Conservation (phyloP, 2,888 invertebrate species). For the Eupithecia dodoneata region DNA sequence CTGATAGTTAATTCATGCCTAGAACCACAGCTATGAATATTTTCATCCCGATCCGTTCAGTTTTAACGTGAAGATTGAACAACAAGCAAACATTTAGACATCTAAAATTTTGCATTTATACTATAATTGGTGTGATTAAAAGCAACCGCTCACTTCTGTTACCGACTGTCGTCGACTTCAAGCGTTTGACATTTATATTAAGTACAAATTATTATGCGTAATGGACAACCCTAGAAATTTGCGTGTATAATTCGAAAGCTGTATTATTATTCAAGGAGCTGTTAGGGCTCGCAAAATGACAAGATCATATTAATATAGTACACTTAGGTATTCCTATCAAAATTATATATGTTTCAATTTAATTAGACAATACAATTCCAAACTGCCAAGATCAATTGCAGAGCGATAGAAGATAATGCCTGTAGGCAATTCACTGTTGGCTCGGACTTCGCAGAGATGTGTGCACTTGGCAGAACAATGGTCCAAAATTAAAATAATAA, state of each 20-base stretch:
- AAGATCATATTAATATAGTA: not conserved
- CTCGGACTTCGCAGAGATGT: no score
- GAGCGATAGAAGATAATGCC: no score
- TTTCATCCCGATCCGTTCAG: no score
- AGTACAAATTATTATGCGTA: not conserved
- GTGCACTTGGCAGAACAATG: no score
- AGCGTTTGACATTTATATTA: not conserved
- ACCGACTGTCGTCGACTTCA: not conserved
- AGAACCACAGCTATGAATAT: no score
- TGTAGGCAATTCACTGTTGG: no score
- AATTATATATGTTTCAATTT: not conserved
- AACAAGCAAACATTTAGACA: no score
- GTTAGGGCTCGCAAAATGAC: not conserved
- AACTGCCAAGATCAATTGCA: not conserved
- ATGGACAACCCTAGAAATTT: conserved; percentile 3
- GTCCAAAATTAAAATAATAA: no score
- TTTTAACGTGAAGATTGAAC: no score
- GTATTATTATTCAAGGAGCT: conserved; percentile 1
- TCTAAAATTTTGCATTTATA: not conserved
- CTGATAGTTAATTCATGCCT: no score
- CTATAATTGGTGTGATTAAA: not conserved
- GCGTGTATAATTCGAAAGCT: conserved; percentile 1
- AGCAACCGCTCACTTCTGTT: not conserved
- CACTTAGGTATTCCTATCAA: not conserved
- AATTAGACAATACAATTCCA: not conserved